phyloP scores from a whole-genome alignment of 2,888 invertebrate genomes.

The Apomyelois bistriatella region DNA sequence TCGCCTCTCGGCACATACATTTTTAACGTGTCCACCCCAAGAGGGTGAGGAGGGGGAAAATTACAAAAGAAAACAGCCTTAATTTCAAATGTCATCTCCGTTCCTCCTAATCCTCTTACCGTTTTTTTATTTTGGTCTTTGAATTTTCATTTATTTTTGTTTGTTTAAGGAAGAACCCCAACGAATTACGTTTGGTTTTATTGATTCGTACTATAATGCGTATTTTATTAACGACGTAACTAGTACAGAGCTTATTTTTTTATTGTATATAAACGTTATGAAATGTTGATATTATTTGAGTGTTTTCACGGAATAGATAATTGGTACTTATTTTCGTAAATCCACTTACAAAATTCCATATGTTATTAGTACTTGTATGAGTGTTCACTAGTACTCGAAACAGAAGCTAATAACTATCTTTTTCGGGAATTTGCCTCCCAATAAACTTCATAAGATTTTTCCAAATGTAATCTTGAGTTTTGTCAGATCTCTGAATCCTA shows the following conservation, averaged over 20 bases:
- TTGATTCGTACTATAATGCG: constrained; percentile 48
- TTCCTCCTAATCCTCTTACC: constrained; percentile 79
- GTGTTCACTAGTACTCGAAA: too few species aligned
- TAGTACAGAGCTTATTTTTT: constrained; percentile 7
- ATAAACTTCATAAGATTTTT: too few species aligned
- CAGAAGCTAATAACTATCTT: too few species aligned
- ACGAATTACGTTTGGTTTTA: constrained; percentile 45
- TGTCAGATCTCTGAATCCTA: too few species aligned
- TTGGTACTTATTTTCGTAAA: too few species aligned
- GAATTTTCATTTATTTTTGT: constrained; percentile 79
- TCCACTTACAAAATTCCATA: too few species aligned
- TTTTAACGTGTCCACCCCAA: constrained; percentile 63
- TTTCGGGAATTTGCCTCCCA: too few species aligned
- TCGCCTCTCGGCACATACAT: constrained; percentile 66
- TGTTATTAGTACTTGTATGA: too few species aligned
- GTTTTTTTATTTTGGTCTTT: constrained; percentile 76
- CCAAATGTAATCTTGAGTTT: too few species aligned
- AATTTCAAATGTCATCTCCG: constrained; percentile 81
- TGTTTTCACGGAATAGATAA: too few species aligned
- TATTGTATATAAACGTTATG: too few species aligned
- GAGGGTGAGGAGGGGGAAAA: constrained; percentile 71
- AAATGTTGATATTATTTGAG: too few species aligned
- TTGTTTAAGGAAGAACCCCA: constrained; percentile 71
- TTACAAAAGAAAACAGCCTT: constrained; percentile 80
- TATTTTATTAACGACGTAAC: constrained; percentile 21